These are phyloP conservation scores for Notechis scutatus DNA, from an alignment of 2,113 vertebrate species.

Conservation along the genomic window DNA sequence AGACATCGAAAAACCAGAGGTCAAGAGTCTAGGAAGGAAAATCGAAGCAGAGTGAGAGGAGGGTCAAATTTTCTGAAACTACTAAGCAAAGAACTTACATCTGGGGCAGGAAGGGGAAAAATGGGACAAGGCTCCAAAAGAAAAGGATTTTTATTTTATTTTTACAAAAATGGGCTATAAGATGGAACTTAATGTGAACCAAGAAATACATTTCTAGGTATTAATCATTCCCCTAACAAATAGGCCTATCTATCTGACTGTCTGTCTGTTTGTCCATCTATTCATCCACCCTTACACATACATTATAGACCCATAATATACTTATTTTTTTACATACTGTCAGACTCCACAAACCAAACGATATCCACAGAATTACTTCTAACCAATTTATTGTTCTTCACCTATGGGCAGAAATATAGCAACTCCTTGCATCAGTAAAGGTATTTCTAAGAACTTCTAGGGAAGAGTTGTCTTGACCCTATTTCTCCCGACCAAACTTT, in stretches of 20 bases:
- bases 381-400: not conserved
- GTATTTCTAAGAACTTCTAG: not conserved
- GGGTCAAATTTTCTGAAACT: not conserved
- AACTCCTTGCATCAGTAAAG: not conserved
- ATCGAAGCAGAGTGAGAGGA: not conserved
- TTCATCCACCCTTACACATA: not conserved
- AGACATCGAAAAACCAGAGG: slow-evolving; percentile 89
- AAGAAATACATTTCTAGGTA: not conserved
- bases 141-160: not conserved
- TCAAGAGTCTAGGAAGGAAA: slow-evolving; percentile 77
- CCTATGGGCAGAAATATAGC: not conserved
- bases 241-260: not conserved
- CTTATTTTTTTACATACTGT: not conserved
- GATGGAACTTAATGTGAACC: not conserved
- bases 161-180: not conserved
- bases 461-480: not conserved
- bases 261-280: not conserved
- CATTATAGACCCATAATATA: not conserved
- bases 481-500: not conserved
- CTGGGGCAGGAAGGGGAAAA: not conserved
- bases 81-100: not conserved
- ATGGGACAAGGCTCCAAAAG: not conserved
- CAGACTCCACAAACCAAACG: not conserved
- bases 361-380: not conserved
- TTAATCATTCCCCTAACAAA: not conserved